phyloP scores from a whole-genome alignment of 2,888 invertebrate genomes.

The Machimus atricapillus region DNA sequence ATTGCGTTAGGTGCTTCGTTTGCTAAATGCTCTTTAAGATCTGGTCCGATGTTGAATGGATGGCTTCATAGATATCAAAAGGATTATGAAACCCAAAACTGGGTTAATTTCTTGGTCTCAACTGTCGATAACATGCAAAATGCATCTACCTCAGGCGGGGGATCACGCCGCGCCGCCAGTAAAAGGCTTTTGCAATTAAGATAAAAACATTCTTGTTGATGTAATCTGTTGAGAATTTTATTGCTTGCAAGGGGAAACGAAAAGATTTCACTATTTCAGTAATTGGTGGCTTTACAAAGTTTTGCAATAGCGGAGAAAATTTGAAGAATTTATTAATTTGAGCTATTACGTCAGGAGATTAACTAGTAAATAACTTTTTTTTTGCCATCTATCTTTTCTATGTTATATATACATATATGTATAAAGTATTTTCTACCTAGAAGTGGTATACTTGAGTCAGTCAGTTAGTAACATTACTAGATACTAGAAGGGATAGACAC shows the following conservation, averaged over 20 bases:
- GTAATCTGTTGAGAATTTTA: background rate
- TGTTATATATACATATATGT: too few species aligned
- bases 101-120: background rate
- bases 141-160: background rate
- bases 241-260: background rate
- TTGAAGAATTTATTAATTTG: background rate
- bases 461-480: too few species aligned
- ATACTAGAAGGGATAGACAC: too few species aligned
- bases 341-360: background rate
- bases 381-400: too few species aligned
- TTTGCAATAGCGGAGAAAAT: background rate
- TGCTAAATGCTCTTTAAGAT: background rate
- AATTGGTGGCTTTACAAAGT: background rate
- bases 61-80: background rate
- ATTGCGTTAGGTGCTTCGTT: background rate
- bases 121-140: background rate
- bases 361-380: too few species aligned
- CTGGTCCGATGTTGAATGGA: background rate
- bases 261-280: background rate
- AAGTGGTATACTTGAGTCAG: too few species aligned
- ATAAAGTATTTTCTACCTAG: too few species aligned
- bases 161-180: background rate
- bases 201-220: conserved; percentile 1
- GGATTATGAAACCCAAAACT: background rate
- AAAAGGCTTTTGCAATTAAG: background rate